Conservation (phyloP, 2,888 invertebrate species). For the Drosophila limbata region DNA sequence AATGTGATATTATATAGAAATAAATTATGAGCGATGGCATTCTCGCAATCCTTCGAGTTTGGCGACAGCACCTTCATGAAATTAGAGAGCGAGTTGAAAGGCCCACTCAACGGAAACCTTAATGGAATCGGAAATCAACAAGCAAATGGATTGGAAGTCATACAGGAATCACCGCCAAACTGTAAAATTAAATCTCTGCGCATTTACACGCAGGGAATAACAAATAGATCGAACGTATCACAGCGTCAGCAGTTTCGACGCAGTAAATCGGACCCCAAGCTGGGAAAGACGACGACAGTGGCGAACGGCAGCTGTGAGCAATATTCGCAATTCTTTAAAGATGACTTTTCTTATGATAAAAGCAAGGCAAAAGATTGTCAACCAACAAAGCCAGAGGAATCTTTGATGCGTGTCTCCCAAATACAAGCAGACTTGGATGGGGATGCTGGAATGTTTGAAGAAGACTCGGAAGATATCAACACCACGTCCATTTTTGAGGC, state of each 20-base stretch:
- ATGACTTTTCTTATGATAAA: slow-evolving; percentile 71
- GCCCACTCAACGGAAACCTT: slow-evolving; percentile 38
- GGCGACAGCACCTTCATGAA: slow-evolving; percentile 83
- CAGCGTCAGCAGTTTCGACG: slow-evolving; percentile 43
- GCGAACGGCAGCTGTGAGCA: slow-evolving; percentile 44
- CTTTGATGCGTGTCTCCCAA: slow-evolving; percentile 66
- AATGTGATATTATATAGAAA: no score
- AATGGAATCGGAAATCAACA: slow-evolving; percentile 16
- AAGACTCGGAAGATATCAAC: slow-evolving; percentile 9
- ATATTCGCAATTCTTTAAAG: slow-evolving; percentile 80
- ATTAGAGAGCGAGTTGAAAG: slow-evolving; percentile 75
- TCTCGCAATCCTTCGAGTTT: slow-evolving; percentile 83
- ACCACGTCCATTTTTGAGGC: slow-evolving; percentile 65
- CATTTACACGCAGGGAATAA: slow-evolving; percentile 17
- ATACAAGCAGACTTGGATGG: slow-evolving; percentile 60
- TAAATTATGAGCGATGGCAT: slow-evolving; percentile 70
- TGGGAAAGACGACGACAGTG: slow-evolving; percentile 9
- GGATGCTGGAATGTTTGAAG: slow-evolving; percentile 2
- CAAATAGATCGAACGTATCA: slow-evolving; percentile 24
- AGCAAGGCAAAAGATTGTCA: not conserved
- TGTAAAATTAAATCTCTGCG: slow-evolving; percentile 28
- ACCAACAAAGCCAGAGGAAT: slow-evolving; percentile 28
- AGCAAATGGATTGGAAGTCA: slow-evolving; percentile 60
- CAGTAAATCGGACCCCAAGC: slow-evolving; percentile 48
- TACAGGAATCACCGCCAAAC: slow-evolving; percentile 82